phyloP scores from a whole-genome alignment of 1,140 invertebrate species.

The Trinorchestia longiramus region DNA sequence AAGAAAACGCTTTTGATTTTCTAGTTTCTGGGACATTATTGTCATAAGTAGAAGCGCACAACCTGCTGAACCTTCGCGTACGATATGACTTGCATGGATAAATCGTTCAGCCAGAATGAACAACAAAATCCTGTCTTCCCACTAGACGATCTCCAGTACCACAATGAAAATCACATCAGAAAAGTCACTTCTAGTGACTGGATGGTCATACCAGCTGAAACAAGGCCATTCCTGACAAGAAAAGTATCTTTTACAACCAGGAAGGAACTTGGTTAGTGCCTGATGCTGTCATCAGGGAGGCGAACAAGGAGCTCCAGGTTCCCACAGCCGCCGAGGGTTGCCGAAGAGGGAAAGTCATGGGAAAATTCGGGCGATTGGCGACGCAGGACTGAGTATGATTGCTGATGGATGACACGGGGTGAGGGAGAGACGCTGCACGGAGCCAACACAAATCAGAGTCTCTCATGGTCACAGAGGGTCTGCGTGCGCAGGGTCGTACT shows the following conservation, averaged over 20 bases:
- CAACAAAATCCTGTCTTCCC: too few species aligned
- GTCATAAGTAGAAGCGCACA: too few species aligned
- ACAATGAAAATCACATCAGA: not conserved
- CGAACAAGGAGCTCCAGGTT: not conserved
- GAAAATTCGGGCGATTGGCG: slow-evolving; percentile 38
- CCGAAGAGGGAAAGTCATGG: slow-evolving; percentile 42
- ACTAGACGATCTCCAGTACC: not conserved
- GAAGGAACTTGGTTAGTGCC: not conserved
- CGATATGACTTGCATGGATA: too few species aligned
- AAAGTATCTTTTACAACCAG: not conserved
- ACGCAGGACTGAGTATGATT: slow-evolving; percentile 34
- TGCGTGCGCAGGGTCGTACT: not conserved
- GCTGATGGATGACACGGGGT: slow-evolving; percentile 12
- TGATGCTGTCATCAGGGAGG: not conserved
- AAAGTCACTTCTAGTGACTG: not conserved
- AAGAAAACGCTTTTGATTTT: too few species aligned
- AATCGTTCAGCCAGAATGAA: too few species aligned
- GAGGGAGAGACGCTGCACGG: not conserved
- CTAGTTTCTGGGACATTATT: too few species aligned
- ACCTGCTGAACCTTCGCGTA: too few species aligned
- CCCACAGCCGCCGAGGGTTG: slow-evolving; percentile 35
- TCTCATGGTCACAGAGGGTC: not conserved
- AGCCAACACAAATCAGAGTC: not conserved
- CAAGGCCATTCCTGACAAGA: not conserved
- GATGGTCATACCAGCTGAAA: not conserved